These are phyloP conservation scores for Oplegnathus fasciatus DNA, from an alignment of 2,113 vertebrate genomes.

Conservation along the genomic window DNA sequence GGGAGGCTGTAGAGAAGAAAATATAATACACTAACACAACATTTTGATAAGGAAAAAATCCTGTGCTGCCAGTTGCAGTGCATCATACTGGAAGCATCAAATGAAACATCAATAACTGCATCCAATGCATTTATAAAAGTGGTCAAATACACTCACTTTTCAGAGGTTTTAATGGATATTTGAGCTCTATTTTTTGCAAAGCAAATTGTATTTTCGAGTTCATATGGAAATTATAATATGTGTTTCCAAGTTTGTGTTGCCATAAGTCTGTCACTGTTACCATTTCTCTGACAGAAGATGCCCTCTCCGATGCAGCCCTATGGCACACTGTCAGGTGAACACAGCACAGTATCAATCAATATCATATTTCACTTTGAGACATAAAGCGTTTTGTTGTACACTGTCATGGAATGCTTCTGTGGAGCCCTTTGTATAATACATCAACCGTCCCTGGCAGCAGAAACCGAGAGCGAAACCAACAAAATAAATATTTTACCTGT, in stretches of 20 bases:
- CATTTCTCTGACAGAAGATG: slow-evolving; percentile 33
- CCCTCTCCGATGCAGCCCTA: slow-evolving; percentile 22
- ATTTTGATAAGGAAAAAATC: background rate
- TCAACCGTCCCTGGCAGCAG: slow-evolving; percentile 57
- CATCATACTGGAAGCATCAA: background rate
- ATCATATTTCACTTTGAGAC: slow-evolving; percentile 69
- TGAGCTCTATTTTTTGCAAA: background rate
- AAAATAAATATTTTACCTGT: slow-evolving; percentile 66
- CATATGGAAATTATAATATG: background rate
- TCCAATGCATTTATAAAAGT: background rate
- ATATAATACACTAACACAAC: slow-evolving; percentile 11
- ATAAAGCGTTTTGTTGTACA: slow-evolving; percentile 64
- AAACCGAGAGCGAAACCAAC: slow-evolving; percentile 56
- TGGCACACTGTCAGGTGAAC: slow-evolving; percentile 52
- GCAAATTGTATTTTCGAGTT: background rate
- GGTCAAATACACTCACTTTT: background rate
- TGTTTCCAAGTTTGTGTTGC: slow-evolving; percentile 1
- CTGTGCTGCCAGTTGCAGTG: background rate
- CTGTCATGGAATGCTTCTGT: slow-evolving; percentile 52
- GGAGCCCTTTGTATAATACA: slow-evolving; percentile 58
- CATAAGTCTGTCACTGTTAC: background rate
- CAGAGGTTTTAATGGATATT: background rate
- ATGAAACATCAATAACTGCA: slow-evolving; percentile 9
- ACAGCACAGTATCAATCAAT: slow-evolving; percentile 59
- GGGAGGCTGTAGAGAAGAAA: slow-evolving; percentile 3